Conservation (phyloP, 2,797 vertebrate species). For the Sebastes kiyomatsui region DNA sequence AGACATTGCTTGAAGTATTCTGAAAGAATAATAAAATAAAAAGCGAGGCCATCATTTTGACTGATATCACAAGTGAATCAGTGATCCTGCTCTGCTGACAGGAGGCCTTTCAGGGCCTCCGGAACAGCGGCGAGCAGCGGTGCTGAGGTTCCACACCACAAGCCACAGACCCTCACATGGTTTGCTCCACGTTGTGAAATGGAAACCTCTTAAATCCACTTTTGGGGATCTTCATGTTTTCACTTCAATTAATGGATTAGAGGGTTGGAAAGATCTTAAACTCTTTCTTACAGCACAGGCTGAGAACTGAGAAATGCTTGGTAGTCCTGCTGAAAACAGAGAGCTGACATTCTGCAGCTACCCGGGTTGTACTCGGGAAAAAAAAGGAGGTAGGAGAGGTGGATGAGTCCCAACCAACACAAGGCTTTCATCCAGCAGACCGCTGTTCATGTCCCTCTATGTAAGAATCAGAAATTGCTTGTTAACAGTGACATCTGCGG, state of each 20-base stretch:
- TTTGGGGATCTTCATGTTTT: conserved; percentile 2
- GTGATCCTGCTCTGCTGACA: conserved; percentile 27
- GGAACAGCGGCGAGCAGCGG: background rate
- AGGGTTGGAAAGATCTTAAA: background rate
- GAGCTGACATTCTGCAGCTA: background rate
- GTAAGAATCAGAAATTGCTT: too few species aligned
- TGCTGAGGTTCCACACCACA: conserved; percentile 14
- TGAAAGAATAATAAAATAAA: too few species aligned
- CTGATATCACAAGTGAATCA: conserved; percentile 10
- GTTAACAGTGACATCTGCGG: too few species aligned
- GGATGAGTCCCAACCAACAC: too few species aligned
- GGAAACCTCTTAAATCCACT: conserved; percentile 8
- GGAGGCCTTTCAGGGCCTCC: conserved; percentile 19
- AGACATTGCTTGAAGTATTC: too few species aligned
- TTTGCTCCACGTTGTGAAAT: conserved; percentile 10
- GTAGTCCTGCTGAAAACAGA: background rate
- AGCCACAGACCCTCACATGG: conserved; percentile 13
- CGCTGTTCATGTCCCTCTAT: too few species aligned
- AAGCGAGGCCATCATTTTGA: too few species aligned
- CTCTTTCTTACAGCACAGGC: background rate
- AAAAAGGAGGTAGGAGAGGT: background rate
- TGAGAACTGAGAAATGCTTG: background rate
- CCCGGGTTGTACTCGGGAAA: background rate
- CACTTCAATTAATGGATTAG: conserved; percentile 14
- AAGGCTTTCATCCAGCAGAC: too few species aligned